A percentile compares a stretch with the other conserved stretches of the same genome.
These are phyloP conservation scores for Perca fluviatilis DNA, from an alignment of 2,113 vertebrate genomes.

Conservation along the genomic window DNA sequence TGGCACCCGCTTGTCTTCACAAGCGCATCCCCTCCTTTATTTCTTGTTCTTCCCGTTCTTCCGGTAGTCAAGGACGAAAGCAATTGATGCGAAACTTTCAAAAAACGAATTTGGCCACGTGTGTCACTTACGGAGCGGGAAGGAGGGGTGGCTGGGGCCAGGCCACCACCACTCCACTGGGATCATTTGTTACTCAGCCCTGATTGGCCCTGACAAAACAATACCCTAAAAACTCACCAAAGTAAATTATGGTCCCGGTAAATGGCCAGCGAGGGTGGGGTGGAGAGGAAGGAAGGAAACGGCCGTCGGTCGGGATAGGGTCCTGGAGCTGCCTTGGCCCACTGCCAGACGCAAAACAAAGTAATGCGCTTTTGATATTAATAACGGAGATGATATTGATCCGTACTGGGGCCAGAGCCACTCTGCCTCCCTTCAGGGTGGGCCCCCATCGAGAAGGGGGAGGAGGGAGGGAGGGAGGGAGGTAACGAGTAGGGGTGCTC, in stretches of 20 bases:
- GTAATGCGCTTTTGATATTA: constrained; percentile 99
- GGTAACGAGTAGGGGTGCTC: constrained; percentile 79
- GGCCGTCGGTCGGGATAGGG: constrained; percentile 64
- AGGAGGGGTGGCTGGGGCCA: constrained; percentile 76
- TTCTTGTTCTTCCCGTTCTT: constrained; percentile 59
- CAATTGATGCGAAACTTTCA: constrained; percentile 97
- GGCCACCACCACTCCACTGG: constrained; percentile 88
- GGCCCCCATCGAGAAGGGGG: constrained; percentile 57
- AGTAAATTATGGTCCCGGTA: constrained; percentile 98
- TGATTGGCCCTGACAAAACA: constrained; percentile 99
- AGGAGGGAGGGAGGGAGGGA: constrained; percentile 44
- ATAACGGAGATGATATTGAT: constrained; percentile 99
- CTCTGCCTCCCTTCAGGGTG: constrained; percentile 74
- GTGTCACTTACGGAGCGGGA: constrained; percentile 87
- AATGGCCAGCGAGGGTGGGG: constrained; percentile 88
- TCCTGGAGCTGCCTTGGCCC: constrained; percentile 84
- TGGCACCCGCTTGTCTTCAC: constrained; percentile 43
- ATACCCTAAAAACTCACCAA: constrained; percentile 99
- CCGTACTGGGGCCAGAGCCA: constrained; percentile 88
- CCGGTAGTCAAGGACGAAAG: constrained; percentile 96
- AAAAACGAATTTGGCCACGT: constrained; percentile 95
- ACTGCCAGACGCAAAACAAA: constrained; percentile 95
- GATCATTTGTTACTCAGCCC: constrained; percentile 98
- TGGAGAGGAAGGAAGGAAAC: constrained; percentile 79
- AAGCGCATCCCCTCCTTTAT: neutral